A percentile compares a stretch with the other conserved stretches of the same genome.
Evolutionary conservation across 2,797 vertebrate species (phyloP).

Genomic region (Schizothorax lantsangensis): DNA sequence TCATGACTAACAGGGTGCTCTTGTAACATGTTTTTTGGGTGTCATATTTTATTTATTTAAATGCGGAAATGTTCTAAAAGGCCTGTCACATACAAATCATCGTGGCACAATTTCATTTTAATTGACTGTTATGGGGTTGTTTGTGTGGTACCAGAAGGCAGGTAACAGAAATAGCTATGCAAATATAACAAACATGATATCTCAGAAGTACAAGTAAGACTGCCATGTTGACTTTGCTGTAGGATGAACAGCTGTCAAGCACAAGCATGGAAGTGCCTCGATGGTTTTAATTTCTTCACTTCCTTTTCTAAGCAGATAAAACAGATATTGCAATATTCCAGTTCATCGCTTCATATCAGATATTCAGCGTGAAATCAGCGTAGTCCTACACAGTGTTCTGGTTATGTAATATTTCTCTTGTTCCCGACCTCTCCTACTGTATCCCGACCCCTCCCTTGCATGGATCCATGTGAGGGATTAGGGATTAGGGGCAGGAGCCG

Average conservation of each 20-base stretch:
- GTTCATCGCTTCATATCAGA: background rate
- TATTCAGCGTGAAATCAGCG: background rate
- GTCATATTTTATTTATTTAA: constrained; percentile 28
- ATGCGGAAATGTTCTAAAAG: background rate
- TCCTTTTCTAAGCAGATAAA: background rate
- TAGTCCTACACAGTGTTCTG: constrained; percentile 19
- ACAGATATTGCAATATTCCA: constrained; percentile 8
- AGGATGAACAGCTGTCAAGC: constrained; percentile 37
- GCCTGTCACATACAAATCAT: constrained; percentile 19
- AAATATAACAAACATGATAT: constrained; percentile 38
- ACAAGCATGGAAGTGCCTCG: background rate
- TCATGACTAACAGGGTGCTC: background rate
- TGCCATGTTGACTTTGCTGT: constrained; percentile 2
- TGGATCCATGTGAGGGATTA: constrained; percentile 81
- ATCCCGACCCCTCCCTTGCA: constrained; percentile 49
- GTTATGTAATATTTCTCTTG: constrained; percentile 49
- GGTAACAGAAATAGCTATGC: constrained; percentile 38
- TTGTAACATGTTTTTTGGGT: constrained; percentile 19
- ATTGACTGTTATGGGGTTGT: constrained; percentile 30
- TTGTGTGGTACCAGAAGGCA: constrained; percentile 29
- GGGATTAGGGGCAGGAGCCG: constrained; percentile 75
- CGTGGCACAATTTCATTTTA: constrained; percentile 6
- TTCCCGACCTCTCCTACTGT: constrained; percentile 38
- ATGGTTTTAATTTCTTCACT: background rate
- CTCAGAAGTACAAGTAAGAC: background rate